These are phyloP conservation scores for Sceloporus undulatus DNA, from an alignment of 2,113 vertebrate genomes.

Conservation along the genomic window DNA sequence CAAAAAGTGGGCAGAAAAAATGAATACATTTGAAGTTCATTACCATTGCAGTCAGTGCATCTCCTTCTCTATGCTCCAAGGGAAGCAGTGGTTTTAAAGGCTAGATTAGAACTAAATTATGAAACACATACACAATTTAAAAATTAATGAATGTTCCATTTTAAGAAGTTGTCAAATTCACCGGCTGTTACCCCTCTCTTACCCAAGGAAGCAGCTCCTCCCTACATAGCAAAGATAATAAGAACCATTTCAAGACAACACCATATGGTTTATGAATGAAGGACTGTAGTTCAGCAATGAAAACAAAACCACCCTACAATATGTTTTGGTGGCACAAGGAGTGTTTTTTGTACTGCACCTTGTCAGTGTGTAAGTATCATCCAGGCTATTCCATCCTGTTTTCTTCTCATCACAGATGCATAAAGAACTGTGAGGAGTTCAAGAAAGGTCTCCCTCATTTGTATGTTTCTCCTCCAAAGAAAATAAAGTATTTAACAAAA, in stretches of 20 bases:
- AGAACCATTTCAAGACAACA: constrained; percentile 33
- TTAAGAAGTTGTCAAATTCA: constrained; percentile 75
- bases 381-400: background rate
- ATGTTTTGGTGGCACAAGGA: background rate
- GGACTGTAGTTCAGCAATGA: constrained; percentile 36
- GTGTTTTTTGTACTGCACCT: background rate
- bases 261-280: background rate
- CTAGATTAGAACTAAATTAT: constrained; percentile 70
- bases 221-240: constrained; percentile 40
- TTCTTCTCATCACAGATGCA: background rate
- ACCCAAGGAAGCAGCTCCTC: constrained; percentile 42
- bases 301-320: background rate
- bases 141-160: constrained; percentile 72
- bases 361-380: background rate
- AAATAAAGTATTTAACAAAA: background rate
- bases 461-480: background rate
- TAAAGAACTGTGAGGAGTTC: background rate
- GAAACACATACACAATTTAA: constrained; percentile 71
- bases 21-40: constrained; percentile 17
- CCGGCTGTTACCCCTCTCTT: constrained; percentile 63
- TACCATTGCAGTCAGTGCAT: constrained; percentile 18
- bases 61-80: constrained; percentile 26
- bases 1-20: background rate
- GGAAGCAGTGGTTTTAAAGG: constrained; percentile 9
- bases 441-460: background rate